These are phyloP conservation scores for Scomberomorus guttatus DNA, from an alignment of 2,797 vertebrate genomes.

Conservation along the genomic window DNA sequence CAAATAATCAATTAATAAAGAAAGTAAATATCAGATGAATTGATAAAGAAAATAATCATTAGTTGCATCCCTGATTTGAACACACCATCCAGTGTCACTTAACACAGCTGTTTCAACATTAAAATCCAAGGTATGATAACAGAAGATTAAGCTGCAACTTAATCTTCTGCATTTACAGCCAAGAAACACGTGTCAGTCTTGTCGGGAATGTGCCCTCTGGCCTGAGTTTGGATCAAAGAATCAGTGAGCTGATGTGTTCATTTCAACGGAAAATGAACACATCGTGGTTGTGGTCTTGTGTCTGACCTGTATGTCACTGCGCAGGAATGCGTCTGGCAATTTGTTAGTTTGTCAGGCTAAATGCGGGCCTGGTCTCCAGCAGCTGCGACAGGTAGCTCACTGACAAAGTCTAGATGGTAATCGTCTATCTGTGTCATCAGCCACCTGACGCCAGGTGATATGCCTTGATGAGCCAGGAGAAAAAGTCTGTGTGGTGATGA, in stretches of 20 bases:
- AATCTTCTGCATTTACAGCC: conserved; percentile 5
- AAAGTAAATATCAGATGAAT: too few species aligned
- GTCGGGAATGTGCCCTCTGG: conserved; percentile 38
- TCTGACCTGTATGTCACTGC: conserved; percentile 50
- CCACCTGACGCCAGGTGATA: conserved; percentile 45
- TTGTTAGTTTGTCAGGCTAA: conserved; percentile 42
- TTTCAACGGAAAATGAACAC: neutral
- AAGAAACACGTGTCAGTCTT: conserved; percentile 8
- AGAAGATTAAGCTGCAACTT: neutral
- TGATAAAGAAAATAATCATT: too few species aligned
- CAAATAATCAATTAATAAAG: too few species aligned
- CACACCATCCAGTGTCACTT: neutral
- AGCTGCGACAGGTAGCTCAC: conserved; percentile 45
- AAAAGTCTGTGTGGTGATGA: conserved; percentile 22
- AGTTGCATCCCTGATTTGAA: neutral
- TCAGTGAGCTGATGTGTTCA: conserved; percentile 7
- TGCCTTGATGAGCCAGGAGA: conserved; percentile 36
- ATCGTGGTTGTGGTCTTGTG: conserved; percentile 7
- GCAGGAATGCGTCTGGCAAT: conserved; percentile 51
- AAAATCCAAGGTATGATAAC: neutral
- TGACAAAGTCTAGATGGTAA: conserved; percentile 67
- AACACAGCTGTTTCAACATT: neutral
- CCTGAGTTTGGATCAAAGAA: conserved; percentile 27
- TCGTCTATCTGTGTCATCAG: conserved; percentile 20
- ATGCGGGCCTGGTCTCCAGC: conserved; percentile 11